Percentiles rank a stretch among this genome's conserved stretches.
Conservation (phyloP, 2,888 invertebrate species). For the Platycnemis pennipes region DNA sequence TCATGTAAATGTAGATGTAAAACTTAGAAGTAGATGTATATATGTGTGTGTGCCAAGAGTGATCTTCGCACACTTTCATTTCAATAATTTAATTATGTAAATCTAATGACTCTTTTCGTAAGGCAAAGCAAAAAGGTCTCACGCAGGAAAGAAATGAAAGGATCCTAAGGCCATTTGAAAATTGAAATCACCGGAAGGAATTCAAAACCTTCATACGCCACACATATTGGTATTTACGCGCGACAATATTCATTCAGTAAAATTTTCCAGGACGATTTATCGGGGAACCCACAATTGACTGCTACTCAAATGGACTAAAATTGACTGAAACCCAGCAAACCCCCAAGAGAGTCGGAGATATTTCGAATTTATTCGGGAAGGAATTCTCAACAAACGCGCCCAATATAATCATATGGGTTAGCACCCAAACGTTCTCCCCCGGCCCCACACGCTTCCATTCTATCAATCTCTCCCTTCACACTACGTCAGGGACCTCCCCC, state of each 20-base stretch:
- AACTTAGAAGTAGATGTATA: too few species aligned
- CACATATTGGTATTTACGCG: not conserved
- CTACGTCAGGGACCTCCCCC: not conserved
- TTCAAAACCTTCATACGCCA: not conserved
- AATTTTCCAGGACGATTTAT: not conserved
- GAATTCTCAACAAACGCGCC: not conserved
- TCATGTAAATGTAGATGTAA: too few species aligned
- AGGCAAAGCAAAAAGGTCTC: too few species aligned
- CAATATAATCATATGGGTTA: not conserved
- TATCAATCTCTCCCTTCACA: conserved; percentile 33
- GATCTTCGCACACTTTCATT: too few species aligned
- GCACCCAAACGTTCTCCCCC: not conserved
- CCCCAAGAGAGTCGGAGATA: not conserved
- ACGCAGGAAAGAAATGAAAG: too few species aligned
- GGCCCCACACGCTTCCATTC: not conserved
- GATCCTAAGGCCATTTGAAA: too few species aligned
- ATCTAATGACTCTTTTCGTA: too few species aligned
- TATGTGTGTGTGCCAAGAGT: too few species aligned
- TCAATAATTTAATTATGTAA: too few species aligned
- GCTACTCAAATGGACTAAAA: not conserved
- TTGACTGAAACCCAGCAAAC: not conserved
- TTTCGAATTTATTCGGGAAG: not conserved
- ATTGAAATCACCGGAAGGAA: not conserved
- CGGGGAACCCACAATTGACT: not conserved
- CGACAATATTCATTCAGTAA: not conserved